Evolutionary conservation across 35 echinoderm and acorn worm genomes (phyloP).

Genomic region (Ophiothrix spiculata): DNA sequence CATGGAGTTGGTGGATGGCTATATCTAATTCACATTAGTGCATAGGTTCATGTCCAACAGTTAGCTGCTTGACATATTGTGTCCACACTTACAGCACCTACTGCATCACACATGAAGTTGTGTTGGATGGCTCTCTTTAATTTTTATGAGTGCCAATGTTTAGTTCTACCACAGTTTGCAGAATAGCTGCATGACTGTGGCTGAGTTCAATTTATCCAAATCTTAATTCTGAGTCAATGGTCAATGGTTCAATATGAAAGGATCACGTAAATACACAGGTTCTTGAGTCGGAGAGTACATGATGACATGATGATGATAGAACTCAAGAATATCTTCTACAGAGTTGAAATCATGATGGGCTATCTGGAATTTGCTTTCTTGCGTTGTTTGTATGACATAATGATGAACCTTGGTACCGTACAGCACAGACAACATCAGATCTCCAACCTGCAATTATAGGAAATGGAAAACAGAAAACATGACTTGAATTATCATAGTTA

Average conservation of each 20-base stretch:
- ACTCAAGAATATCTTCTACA: constrained; percentile 87
- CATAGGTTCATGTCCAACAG: too few species aligned
- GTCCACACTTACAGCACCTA: too few species aligned
- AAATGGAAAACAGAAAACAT: constrained; percentile 12
- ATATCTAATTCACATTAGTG: too few species aligned
- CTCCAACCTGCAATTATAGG: constrained; percentile 68
- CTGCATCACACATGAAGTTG: background rate
- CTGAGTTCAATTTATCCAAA: too few species aligned
- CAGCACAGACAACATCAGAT: constrained; percentile 86
- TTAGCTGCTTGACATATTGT: too few species aligned
- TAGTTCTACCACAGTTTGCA: background rate
- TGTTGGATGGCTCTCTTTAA: background rate
- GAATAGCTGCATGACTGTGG: too few species aligned
- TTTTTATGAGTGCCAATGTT: background rate
- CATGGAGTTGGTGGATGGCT: too few species aligned
- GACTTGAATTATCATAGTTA: background rate
- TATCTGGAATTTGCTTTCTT: constrained; percentile 70
- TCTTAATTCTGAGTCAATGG: background rate
- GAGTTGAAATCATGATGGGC: constrained; percentile 83
- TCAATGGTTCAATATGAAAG: constrained; percentile 56
- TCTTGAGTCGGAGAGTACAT: constrained; percentile 90
- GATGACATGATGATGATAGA: constrained; percentile 87
- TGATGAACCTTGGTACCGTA: constrained; percentile 88
- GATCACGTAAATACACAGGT: constrained; percentile 74
- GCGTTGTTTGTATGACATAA: constrained; percentile 79